Base-by-base conservation (phyloP, 1,140 invertebrate genomes). In the Ericerus pela region DNA sequence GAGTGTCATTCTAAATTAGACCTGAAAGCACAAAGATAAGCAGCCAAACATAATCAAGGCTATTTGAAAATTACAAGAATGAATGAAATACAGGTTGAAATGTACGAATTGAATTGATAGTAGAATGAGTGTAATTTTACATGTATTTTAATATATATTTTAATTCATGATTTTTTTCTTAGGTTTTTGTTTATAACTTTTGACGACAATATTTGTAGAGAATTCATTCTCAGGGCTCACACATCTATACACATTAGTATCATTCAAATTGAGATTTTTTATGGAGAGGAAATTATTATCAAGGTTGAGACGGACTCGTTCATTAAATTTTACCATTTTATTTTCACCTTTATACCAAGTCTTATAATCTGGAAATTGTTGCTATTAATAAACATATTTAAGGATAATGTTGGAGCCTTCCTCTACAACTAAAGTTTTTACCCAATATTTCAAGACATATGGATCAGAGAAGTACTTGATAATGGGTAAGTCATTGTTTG, bases 401-500 rank as follows among this genome's bases (percentile, higher is more conserved):
- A 47, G 41, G 18, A 47, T 47, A 47, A 47, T 47, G 18, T 47
- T 47, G 4, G 41, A 47, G 20, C 20, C 41, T 24, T 47, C 41
- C 41, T 47, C 41, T 5, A 14, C 41, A 2, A 47, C 41, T 22
- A 24, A 47, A 47, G 41, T 47, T 24, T 47, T 47, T 20, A 47
- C 41, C 41, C 41, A 47, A 22, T 47, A 47, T 47, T 47, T 47
- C 18, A 47, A 47, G 14, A 47, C 30, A 33, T 47, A 47, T 47
- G 18, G 37, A 41, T 41, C 37, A 41, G n/a, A 18, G 37, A 41
- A 41, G n/a, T 41, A 41, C 37, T 41, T 22, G 14, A 14, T 6
- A 6, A 6, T 4, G 36, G 36, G 36, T 38, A 38, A 14, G 4
- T 6, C 20, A 38, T 38, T 3, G 20, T 5, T 41, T 41, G 37